A percentile compares a stretch with the other conserved stretches of the same genome.
Evolutionary conservation across 1,140 invertebrate species (phyloP).

Genomic region (Anoplolepis gracilipes): DNA sequence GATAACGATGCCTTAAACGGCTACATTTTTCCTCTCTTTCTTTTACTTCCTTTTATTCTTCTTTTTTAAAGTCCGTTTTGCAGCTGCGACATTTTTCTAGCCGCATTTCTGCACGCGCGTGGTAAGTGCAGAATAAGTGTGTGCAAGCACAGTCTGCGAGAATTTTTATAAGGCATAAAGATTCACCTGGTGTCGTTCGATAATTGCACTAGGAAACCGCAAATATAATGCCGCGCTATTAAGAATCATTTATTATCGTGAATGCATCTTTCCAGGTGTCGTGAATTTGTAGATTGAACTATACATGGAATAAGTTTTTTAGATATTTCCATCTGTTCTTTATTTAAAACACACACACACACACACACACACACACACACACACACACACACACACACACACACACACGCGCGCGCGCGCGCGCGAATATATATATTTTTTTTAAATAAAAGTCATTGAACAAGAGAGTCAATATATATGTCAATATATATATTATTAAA

Average conservation of each 20-base stretch:
- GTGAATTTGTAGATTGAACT: not conserved
- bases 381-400: not conserved
- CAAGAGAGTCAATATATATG: too few species aligned
- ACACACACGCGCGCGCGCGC: too few species aligned
- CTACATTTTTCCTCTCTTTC: not conserved
- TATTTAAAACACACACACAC: not conserved
- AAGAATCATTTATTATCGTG: not conserved
- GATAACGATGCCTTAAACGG: not conserved
- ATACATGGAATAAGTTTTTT: not conserved
- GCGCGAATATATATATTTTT: not conserved
- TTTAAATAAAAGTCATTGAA: not conserved
- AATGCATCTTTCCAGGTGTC: not conserved
- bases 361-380: not conserved
- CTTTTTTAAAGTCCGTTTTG: constrained; percentile 46
- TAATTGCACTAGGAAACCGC: constrained; percentile 60
- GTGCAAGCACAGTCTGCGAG: constrained; percentile 45
- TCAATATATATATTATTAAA: too few species aligned
- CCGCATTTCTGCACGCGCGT: not conserved
- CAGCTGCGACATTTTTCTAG: constrained; percentile 80
- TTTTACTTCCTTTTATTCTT: not conserved
- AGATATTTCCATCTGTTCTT: not conserved
- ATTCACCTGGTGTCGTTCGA: constrained; percentile 72
- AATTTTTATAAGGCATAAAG: constrained; percentile 63
- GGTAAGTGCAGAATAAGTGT: constrained; percentile 16
- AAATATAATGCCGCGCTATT: not conserved